Conservation (phyloP, 2,888 invertebrate species). For the Nebria brevicollis region DNA sequence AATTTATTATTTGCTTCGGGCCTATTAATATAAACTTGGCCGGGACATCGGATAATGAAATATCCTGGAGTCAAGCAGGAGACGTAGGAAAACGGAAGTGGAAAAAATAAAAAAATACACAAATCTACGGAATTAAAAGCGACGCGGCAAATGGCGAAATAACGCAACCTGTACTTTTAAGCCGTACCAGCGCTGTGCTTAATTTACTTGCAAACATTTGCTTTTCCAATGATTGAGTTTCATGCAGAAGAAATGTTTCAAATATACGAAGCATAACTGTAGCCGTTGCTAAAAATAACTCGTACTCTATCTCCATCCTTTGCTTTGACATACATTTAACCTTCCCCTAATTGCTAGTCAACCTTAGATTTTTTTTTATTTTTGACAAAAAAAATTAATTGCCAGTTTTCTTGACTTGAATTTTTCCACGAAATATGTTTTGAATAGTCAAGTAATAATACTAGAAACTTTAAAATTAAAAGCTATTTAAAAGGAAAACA, state of each 20-base stretch:
- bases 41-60: slow-evolving; percentile 37
- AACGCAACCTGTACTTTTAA: not conserved
- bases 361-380: not conserved
- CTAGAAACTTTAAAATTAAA: too few relatives aligned
- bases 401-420: not conserved
- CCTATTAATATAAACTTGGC: slow-evolving; percentile 44
- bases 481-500: too few relatives aligned
- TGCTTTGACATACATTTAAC: not conserved
- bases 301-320: not conserved
- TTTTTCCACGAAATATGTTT: not conserved
- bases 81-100: not conserved
- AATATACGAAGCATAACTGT: not conserved
- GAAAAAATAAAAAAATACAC: not conserved
- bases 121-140: slow-evolving; percentile 38
- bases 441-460: too few relatives aligned
- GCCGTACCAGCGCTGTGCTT: not conserved
- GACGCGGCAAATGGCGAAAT: slow-evolving; percentile 2
- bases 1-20: slow-evolving; percentile 45
- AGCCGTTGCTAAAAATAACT: not conserved
- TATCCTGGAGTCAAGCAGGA: slow-evolving; percentile 30
- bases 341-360: not conserved
- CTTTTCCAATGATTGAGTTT: slow-evolving; percentile 27
- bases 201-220: slow-evolving; percentile 39
- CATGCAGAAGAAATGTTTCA: not conserved
- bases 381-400: not conserved